Conservation (phyloP, 2,888 invertebrate genomes). For the Lasioglossum marginatum region DNA sequence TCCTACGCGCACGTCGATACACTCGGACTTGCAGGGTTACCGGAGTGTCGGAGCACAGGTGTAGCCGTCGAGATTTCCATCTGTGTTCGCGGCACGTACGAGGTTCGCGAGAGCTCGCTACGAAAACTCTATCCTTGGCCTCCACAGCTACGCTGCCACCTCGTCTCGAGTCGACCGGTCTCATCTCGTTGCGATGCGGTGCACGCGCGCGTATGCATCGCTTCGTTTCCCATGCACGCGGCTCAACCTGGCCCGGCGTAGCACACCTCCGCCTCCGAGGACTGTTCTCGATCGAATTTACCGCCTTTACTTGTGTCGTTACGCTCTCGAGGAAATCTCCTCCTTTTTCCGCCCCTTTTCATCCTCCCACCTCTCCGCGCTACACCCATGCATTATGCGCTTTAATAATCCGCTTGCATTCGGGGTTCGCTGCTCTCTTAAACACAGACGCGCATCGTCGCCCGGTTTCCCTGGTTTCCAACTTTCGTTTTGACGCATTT, state of each 20-base stretch:
- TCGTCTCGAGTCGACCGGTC: slow-evolving; percentile 20
- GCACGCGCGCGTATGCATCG: slow-evolving; percentile 49
- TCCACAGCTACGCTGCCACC: slow-evolving; percentile 38
- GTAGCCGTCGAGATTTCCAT: slow-evolving; percentile 53
- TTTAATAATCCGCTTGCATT: slow-evolving; percentile 9
- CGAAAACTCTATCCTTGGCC: slow-evolving; percentile 74
- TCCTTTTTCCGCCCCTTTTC: not conserved
- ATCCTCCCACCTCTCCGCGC: not conserved
- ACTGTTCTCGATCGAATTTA: slow-evolving; percentile 54
- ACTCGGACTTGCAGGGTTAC: not conserved
- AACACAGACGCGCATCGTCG: not conserved
- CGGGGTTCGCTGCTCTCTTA: not conserved
- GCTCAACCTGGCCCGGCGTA: slow-evolving; percentile 16
- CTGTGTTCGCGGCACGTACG: slow-evolving; percentile 39
- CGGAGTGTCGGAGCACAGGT: slow-evolving; percentile 51
- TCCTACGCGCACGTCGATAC: slow-evolving; percentile 3
- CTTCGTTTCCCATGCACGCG: slow-evolving; percentile 52
- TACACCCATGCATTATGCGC: not conserved
- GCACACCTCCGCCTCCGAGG: slow-evolving; percentile 25
- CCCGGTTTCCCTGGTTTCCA: not conserved
- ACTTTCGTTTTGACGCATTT: not conserved
- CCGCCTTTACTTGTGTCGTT: slow-evolving; percentile 58
- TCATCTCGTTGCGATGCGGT: slow-evolving; percentile 22
- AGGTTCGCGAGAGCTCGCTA: slow-evolving; percentile 43
- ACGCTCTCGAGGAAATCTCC: slow-evolving; percentile 39